phyloP scores from a whole-genome alignment of 2,113 vertebrate species.

The Channa maculata region DNA sequence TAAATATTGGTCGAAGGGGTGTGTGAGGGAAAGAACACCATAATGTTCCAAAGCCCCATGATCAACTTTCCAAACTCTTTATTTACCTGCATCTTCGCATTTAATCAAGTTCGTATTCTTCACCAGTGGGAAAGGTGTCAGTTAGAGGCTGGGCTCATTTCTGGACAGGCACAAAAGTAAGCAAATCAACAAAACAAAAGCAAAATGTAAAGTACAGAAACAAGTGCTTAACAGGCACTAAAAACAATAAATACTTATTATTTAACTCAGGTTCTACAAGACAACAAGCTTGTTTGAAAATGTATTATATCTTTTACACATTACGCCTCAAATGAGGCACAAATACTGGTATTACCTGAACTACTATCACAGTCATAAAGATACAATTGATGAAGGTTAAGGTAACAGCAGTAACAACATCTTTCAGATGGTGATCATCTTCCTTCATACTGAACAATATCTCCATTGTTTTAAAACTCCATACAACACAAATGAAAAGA shows the following conservation, averaged over 20 bases:
- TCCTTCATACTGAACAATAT: not conserved
- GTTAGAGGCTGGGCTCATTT: not conserved
- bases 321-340: not conserved
- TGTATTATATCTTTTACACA: not conserved
- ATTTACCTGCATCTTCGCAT: slow-evolving; percentile 25
- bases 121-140: not conserved
- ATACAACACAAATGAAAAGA: not conserved
- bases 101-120: not conserved
- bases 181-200: slow-evolving; percentile 19
- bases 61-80: slow-evolving; percentile 29
- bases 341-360: not conserved
- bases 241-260: slow-evolving; percentile 45
- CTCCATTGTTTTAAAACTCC: not conserved
- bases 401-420: no score
- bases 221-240: slow-evolving; percentile 14
- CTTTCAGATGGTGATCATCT: not conserved
- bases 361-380: not conserved
- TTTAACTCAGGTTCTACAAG: not conserved
- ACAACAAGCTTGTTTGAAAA: not conserved
- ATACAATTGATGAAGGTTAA: no score
- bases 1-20: slow-evolving; percentile 61
- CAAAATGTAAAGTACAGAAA: not conserved
- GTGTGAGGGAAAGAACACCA: slow-evolving; percentile 14
- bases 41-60: not conserved
- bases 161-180: not conserved